Evolutionary conservation across 2,113 vertebrate species (phyloP), one percentile per base, ranked within the genome.

Genomic region (Sinosuthora webbiana): DNA sequence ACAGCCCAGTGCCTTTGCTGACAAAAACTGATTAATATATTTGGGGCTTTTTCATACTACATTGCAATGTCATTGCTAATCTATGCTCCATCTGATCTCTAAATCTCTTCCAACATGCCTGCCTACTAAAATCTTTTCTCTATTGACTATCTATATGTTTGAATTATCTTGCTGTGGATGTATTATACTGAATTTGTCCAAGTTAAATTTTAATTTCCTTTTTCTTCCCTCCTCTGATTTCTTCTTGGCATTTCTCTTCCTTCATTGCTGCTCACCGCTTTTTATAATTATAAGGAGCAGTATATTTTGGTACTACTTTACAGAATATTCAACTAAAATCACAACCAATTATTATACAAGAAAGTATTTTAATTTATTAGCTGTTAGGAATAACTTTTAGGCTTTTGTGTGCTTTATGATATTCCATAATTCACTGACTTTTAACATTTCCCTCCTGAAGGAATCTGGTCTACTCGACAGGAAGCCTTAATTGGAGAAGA

Each of bases 401-500:
- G n/a, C 39, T 92, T 90, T 77, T 91, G 63, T 83, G 70, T 77
- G 55, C 37, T 83, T 95, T 94, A 76, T 90, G 55, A 65, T 89
- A 82, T 83, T 95, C 42, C 76, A 75, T 95, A 94, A 93, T 93
- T 93, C 88, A 92, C 70, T 89, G 80, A 89, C 65, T 89, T 95
- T 83, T 94, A 96, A 92, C 77, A 92, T 94, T 95, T 94, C 37
- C 47, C 47, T 96, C 56, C 82, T 95, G 90, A 92, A 95, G 64
- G 56, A 93, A 80, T 88, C 79, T 83, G 52, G 55, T 80, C 39
- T 76, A 75, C 56, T 85, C 4, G 0, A 90, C 79, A 94, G 82
- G 90, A 95, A 93, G 47, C 75, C 65, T 94, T 95, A 97, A 97
- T 97, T 96, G 93, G 75, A 82, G 89, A 88, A 89, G 55, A 78